Percentiles rank a stretch among this genome's conserved stretches.
Conservation (phyloP, 2,888 invertebrate genomes). For the Suillia variegata region DNA sequence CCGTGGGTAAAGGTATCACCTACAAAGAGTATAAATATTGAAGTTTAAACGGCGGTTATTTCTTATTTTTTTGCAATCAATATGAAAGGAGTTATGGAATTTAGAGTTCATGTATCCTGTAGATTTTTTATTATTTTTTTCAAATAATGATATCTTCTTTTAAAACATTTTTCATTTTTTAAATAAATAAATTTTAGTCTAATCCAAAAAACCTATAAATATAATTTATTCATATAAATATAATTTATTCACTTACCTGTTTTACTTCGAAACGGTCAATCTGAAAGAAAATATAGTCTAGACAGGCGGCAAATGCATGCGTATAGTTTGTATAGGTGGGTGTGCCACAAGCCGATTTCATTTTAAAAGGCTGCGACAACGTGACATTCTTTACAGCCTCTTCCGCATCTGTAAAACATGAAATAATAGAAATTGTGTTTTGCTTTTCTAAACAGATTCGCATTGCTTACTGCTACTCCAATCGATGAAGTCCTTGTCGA, state of each 20-base stretch:
- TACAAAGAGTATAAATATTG: constrained; percentile 58
- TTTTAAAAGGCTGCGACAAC: constrained; percentile 68
- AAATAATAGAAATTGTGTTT: constrained; percentile 37
- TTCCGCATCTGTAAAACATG: constrained; percentile 68
- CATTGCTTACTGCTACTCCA: constrained; percentile 75
- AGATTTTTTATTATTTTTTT: no score
- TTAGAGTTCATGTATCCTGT: no score
- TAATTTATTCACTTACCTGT: constrained; percentile 62
- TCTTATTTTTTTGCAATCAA: neutral
- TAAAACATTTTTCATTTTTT: neutral
- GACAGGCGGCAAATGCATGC: constrained; percentile 77
- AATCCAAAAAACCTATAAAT: no score
- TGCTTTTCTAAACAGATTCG: neutral
- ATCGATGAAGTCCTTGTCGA: constrained; percentile 71
- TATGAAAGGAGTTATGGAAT: no score
- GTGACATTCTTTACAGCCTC: constrained; percentile 70
- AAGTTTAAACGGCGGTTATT: neutral
- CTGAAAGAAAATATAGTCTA: constrained; percentile 92
- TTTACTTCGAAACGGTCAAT: constrained; percentile 67
- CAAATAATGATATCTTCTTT: constrained; percentile 4
- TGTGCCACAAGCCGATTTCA: constrained; percentile 82
- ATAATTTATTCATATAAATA: no score
- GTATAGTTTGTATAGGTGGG: constrained; percentile 87
- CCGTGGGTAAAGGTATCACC: constrained; percentile 80
- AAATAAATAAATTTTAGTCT: no score